A percentile compares a stretch with the other conserved stretches of the same genome.
Evolutionary conservation across 1,140 invertebrate species (phyloP).

Genomic region (Steinernema feltiae): DNA sequence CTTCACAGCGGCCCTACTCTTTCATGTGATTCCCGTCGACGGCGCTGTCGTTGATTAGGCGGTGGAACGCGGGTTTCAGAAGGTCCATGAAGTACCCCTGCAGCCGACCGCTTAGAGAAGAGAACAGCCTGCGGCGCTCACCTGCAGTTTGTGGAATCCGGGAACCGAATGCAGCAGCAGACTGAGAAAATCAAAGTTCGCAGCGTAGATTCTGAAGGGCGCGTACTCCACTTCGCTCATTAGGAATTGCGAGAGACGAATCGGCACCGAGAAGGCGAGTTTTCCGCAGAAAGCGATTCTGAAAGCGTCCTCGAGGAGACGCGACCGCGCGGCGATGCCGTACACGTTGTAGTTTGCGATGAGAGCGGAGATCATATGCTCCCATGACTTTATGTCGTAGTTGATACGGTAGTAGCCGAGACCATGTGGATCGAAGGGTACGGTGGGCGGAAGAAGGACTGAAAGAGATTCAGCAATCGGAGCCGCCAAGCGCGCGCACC

Average conservation of each 20-base stretch:
- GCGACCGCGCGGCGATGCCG: not conserved
- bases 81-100: slow-evolving; percentile 6
- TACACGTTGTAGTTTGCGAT: slow-evolving; percentile 8
- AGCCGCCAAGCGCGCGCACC: not conserved
- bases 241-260: not conserved
- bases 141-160: not conserved
- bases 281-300: not conserved
- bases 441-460: not conserved
- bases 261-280: not conserved
- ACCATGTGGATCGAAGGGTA: not conserved
- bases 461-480: not conserved
- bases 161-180: not conserved
- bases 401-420: slow-evolving; percentile 4
- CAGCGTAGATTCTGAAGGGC: not conserved
- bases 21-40: slow-evolving; percentile 8
- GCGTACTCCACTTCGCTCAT: not conserved
- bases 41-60: slow-evolving; percentile 4
- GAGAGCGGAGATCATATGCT: not conserved
- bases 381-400: slow-evolving; percentile 5
- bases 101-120: not conserved
- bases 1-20: not conserved
- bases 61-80: not conserved
- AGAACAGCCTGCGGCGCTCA: not conserved
- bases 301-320: not conserved
- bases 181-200: not conserved